A percentile compares a stretch with the other conserved stretches of the same genome.
phyloP scores from a whole-genome alignment of 2,797 vertebrate genomes.

The Pantherophis vulpinus region DNA sequence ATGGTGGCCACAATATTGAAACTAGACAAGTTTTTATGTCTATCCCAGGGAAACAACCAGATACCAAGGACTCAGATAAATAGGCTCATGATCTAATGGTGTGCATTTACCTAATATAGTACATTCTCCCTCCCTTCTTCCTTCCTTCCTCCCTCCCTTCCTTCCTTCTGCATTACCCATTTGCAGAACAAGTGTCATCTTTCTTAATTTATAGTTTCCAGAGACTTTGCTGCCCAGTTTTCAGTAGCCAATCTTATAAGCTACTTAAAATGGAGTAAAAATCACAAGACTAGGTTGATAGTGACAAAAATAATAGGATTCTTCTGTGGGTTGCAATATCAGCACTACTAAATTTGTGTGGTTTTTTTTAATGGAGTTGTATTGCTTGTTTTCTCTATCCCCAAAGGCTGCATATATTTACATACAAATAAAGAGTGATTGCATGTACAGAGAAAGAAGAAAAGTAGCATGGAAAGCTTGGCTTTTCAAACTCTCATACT shows the following conservation, averaged over 20 bases:
- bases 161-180: neutral
- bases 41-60: neutral
- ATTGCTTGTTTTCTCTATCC: constrained; percentile 3
- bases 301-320: constrained; percentile 17
- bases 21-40: neutral
- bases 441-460: neutral
- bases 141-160: neutral
- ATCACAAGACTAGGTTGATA: neutral
- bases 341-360: neutral
- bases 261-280: neutral
- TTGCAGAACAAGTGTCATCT: neutral
- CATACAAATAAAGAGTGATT: constrained; percentile 5
- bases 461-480: neutral
- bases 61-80: neutral
- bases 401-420: neutral
- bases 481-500: neutral
- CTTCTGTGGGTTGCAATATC: neutral
- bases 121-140: neutral
- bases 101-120: neutral
- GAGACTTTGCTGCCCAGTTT: neutral
- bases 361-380: neutral
- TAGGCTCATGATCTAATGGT: neutral
- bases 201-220: constrained; percentile 4
- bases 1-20: neutral
- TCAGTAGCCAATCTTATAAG: neutral